Base-by-base conservation (phyloP, 2,797 vertebrate genomes). In the Loris lydekkerianus region DNA sequence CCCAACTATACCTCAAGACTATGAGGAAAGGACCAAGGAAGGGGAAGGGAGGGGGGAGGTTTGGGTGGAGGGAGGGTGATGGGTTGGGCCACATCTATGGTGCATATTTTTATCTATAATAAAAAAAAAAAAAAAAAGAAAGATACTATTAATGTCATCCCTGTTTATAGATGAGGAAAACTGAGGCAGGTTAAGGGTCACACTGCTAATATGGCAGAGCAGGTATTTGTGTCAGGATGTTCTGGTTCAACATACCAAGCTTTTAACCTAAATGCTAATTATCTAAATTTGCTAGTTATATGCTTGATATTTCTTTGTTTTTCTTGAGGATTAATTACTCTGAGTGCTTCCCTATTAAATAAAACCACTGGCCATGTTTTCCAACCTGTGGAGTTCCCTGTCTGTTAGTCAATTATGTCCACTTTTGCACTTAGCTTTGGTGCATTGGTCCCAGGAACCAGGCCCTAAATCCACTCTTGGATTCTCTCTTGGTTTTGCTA, bases 271-370 rank as follows among this genome's bases (percentile, higher is more conserved):
- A 75, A 65, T 92, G 63, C 11, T 93, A 60, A 43, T 78, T 89
- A 95, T 78, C 65, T 80, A 21, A 91, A 81, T n/a, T 78, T 63
- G 27, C 21, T 96, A 72, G 82, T 91, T 86, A 63, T 23, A 7
- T 93, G 14, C 14, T 70, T 95, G 78, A 65, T 5, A 87, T 73
- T 81, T 92, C 15, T 90, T 5, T 49, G 2, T 63, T 90, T 94
- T 84, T 76, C 56, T 84, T 81, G 25, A 72, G 31, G 5, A 94
- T 20, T 76, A 46, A 83, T 83, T 85, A 20, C 31, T 73, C 40
- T 88, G 67, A 90, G 37, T 6, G 34, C 20, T 91, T 93, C 53
- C 49, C 56, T 78, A 27, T 34, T 86, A 81, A 88, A 40, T 60
- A 61, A 90, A 92, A 69, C 10, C 31, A 37, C 10, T 90, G 34